Evolutionary conservation across 2,888 invertebrate genomes (phyloP).

Genomic region (Rhopalosiphum nymphaeae): DNA sequence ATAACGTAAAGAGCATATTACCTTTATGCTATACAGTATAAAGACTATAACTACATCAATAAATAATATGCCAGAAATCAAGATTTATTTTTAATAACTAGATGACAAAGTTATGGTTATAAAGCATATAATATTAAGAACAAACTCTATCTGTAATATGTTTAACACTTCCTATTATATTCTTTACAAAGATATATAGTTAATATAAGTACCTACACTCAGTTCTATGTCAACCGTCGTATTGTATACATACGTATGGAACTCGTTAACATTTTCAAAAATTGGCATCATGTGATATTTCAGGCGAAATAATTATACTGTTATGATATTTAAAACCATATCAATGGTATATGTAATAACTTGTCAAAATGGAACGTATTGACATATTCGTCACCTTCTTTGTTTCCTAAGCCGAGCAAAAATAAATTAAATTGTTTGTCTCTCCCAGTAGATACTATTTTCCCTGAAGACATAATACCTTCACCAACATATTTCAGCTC

Average conservation of each 20-base stretch:
- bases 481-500: not conserved
- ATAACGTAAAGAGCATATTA: not conserved
- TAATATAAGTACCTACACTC: not conserved
- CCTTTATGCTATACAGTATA: not conserved
- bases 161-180: not conserved
- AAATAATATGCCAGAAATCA: not conserved
- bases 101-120: not conserved
- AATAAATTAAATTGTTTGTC: not conserved
- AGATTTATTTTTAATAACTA: not conserved
- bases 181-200: not conserved
- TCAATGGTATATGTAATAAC: not conserved
- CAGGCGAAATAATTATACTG: not conserved
- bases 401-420: not conserved
- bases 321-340: not conserved
- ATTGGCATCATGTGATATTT: not conserved
- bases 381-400: not conserved
- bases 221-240: not conserved
- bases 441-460: not conserved
- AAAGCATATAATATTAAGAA: not conserved
- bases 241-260: not conserved
- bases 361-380: not conserved
- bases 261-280: not conserved
- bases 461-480: not conserved
- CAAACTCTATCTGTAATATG: not conserved
- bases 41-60: not conserved